A percentile compares a stretch with the other conserved stretches of the same genome.
Evolutionary conservation across 2,797 vertebrate species (phyloP).

Genomic region (Hoplostethus mediterraneus): DNA sequence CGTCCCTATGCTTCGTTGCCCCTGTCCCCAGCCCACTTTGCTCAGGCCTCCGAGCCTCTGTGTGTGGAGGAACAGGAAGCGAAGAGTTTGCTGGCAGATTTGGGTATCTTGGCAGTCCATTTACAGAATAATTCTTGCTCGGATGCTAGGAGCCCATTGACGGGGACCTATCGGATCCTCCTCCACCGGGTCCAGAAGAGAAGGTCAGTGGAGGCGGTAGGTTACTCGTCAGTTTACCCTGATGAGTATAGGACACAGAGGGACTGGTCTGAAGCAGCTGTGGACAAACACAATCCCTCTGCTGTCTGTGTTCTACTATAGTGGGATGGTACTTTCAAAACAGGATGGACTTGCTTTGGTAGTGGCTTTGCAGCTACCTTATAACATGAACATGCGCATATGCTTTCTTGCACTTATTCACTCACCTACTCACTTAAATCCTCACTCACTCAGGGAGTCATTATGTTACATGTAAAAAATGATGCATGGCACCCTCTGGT

Average conservation of each 20-base stretch:
- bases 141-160: conserved; percentile 78
- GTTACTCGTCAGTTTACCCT: conserved; percentile 70
- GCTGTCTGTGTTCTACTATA: conserved; percentile 80
- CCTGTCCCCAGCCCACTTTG: conserved; percentile 73
- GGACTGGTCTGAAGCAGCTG: conserved; percentile 57
- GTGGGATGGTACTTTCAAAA: not conserved
- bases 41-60: conserved; percentile 54
- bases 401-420: not conserved
- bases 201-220: conserved; percentile 70
- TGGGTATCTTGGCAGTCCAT: conserved; percentile 78
- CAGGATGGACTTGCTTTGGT: not conserved
- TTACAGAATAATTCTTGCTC: conserved; percentile 80
- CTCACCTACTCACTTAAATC: not conserved
- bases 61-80: conserved; percentile 81
- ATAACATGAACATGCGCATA: conserved; percentile 20
- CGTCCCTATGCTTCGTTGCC: conserved; percentile 63
- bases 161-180: conserved; percentile 84
- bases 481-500: conserved; percentile 15
- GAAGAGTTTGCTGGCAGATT: conserved; percentile 66
- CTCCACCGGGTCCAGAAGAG: conserved; percentile 84
- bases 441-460: not conserved
- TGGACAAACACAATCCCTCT: conserved; percentile 72
- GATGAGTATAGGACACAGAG: conserved; percentile 64
- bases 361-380: conserved; percentile 6
- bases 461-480: conserved; percentile 15